Conservation (phyloP, 1,140 invertebrate species). For the Drosophila carrolli region DNA sequence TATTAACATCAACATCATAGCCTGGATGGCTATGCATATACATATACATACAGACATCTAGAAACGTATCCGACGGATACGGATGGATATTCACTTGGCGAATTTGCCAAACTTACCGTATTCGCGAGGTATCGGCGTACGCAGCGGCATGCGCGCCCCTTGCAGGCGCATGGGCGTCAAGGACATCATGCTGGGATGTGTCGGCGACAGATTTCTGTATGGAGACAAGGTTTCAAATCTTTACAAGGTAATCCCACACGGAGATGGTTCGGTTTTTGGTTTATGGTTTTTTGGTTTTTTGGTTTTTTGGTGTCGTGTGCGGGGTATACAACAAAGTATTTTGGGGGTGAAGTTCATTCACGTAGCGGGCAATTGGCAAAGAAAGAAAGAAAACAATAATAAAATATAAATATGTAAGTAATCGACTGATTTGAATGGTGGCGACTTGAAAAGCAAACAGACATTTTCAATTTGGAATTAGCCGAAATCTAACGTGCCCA, state of each 20-base stretch:
- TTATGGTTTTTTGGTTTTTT: conserved; percentile 12
- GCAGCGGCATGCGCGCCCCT: conserved; percentile 88
- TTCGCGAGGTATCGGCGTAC: conserved; percentile 92
- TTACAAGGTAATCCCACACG: conserved; percentile 59
- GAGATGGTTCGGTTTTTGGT: conserved; percentile 13
- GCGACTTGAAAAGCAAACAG: conserved; percentile 71
- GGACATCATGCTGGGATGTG: conserved; percentile 84
- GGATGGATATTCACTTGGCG: conserved; percentile 56
- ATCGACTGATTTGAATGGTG: conserved; percentile 21
- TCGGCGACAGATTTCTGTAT: conserved; percentile 84
- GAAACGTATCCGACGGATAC: conserved; percentile 17
- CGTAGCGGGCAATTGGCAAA: conserved; percentile 41
- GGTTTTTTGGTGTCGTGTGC: conserved; percentile 21
- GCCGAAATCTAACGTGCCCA: conserved; percentile 52
- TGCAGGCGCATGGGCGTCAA: conserved; percentile 79
- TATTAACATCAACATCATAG: conserved; percentile 14
- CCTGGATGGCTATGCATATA: conserved; percentile 27
- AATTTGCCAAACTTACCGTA: conserved; percentile 90
- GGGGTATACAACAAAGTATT: conserved; percentile 17
- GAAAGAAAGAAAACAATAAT: conserved; percentile 69
- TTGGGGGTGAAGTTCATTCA: conserved; percentile 33
- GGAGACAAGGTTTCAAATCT: conserved; percentile 84
- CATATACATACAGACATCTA: conserved; percentile 57
- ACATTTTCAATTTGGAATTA: conserved; percentile 28
- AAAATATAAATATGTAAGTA: conserved; percentile 60